Base-by-base conservation (phyloP, 2,797 vertebrate genomes). In the Anguilla pacifica region DNA sequence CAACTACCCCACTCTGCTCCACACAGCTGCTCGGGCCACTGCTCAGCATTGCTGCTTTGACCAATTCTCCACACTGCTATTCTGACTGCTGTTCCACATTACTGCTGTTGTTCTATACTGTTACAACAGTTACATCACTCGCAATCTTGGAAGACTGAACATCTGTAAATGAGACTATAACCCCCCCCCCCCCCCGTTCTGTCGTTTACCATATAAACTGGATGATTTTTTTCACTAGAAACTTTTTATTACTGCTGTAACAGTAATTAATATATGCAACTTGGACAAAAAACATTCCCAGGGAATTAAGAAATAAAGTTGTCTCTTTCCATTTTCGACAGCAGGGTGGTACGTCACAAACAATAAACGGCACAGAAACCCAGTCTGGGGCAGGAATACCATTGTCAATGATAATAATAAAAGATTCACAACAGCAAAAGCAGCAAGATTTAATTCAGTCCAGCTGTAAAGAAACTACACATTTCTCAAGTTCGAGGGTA, bases 341-440 rank as follows among this genome's bases (percentile, higher is more conserved):
- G 79, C 79, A 25, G 43, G 79, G 79, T 51, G 43, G 79, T 51
- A 51, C 25, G 22, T 82, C 79, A 82, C 46, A 82, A 82, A 82
- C 79, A 82, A 82, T 82, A 82, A 49, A 82, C 79, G 13, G 28
- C 79, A 51, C 22, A 6, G 43, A 49, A 79, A 2, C 74, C 74
- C 79, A 22, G n/a, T 82, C 79, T 82, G 79, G 39, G 46, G 79
- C 43, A 51, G 17, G 46, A 51, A 82, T 19, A 51, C 43, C 4
- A 11, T n/a, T 49, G 79, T 25, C 43, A 82, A 19, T 51, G 46
- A 82, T 25, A 82, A 82, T 82, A 82, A 35, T 82, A 35, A 46
- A 22, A 82, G 43, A 51, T n/a, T 13, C 22, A 82, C 46, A 82
- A n/a, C 46, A 15, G 46, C 79, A 25, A 51, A 82, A 51, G 46